Evolutionary conservation across 2,797 vertebrate genomes (phyloP).

Genomic region (Merluccius polli): DNA sequence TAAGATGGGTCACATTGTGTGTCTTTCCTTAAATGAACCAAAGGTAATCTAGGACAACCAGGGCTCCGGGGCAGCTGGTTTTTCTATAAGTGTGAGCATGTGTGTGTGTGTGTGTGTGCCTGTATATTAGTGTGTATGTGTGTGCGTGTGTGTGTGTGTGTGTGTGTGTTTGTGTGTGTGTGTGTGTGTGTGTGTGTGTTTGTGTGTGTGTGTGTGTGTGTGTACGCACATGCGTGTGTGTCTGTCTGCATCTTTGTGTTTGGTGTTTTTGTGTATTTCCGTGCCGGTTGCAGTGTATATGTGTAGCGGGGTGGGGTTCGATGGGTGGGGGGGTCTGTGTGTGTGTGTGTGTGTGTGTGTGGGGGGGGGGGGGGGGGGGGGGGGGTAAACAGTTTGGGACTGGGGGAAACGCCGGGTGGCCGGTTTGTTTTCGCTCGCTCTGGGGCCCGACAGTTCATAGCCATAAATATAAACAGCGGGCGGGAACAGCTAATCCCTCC

Average conservation of each 20-base stretch:
- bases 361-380: constrained; percentile 21
- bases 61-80: constrained; percentile 44
- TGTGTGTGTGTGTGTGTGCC: background rate
- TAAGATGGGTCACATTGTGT: constrained; percentile 59
- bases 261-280: background rate
- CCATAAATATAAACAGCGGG: constrained; percentile 70
- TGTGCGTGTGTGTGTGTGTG: constrained; percentile 16
- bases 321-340: constrained; percentile 9
- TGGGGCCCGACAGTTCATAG: constrained; percentile 59
- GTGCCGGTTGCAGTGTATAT: constrained; percentile 22
- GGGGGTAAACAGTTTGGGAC: constrained; percentile 62
- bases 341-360: constrained; percentile 14
- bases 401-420: constrained; percentile 53
- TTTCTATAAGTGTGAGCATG: constrained; percentile 29
- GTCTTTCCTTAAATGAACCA: constrained; percentile 63
- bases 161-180: constrained; percentile 6
- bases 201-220: background rate
- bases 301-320: background rate
- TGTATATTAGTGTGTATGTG: background rate
- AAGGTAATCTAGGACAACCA: constrained; percentile 58
- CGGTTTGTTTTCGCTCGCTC: constrained; percentile 64
- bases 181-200: background rate
- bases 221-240: background rate
- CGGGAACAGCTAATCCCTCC: constrained; percentile 57
- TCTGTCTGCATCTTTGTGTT: constrained; percentile 6